Base-by-base conservation (phyloP, 2,113 vertebrate species). In the Sinocyclocheilus anshuiensis region DNA sequence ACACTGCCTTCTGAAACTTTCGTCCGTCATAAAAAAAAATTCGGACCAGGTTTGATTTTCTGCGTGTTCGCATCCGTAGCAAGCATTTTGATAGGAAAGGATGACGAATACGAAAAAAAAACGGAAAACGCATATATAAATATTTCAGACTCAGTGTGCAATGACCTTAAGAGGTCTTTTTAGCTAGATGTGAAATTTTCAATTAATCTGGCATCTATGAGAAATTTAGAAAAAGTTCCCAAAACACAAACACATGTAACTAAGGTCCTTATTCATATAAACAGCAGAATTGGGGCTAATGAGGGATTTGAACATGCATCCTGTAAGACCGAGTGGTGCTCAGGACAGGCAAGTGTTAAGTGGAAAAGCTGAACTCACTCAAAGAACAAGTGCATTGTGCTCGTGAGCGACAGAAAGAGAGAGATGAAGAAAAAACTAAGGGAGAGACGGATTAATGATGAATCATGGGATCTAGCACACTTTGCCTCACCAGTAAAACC, bases 381-480 rank as follows among this genome's bases (percentile, higher is more conserved):
- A 91, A 92, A 90, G 91, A 90, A 92, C 90, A 88, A 87, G 89
- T 71, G 80, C 69, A 24, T 90, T 93, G 91, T 94, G 89, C 87
- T 92, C 79, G 15, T 77, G 26, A 77, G 24, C 24, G 4, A 57
- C 4, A 79, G 53, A 57, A n/a, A 61, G 77, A 1, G 85, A 79
- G 55, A 88, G 9, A 61, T 89, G 84, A n/a, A 77, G 67, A 88
- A 71, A 88, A 71, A 57, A 2, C 4, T 11, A 63, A 86, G 15
- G 36, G 33, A 42, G 85, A 20, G 77, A 59, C 79, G 92, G 93
- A 94, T 93, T 94, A 93, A 85, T 86, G 29, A 69, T 74, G 84
- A 93, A 92, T 94, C 94, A 95, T 90, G 93, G 92, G 94, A 94
- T 91, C 86, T 88, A 86, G 81, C 39, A 48, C 90, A 92, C 87